A percentile compares a stretch with the other conserved stretches of the same genome.
These are phyloP conservation scores for Botrylloides violaceus DNA, from an alignment of 23 tunicate genomes.

Conservation along the genomic window DNA sequence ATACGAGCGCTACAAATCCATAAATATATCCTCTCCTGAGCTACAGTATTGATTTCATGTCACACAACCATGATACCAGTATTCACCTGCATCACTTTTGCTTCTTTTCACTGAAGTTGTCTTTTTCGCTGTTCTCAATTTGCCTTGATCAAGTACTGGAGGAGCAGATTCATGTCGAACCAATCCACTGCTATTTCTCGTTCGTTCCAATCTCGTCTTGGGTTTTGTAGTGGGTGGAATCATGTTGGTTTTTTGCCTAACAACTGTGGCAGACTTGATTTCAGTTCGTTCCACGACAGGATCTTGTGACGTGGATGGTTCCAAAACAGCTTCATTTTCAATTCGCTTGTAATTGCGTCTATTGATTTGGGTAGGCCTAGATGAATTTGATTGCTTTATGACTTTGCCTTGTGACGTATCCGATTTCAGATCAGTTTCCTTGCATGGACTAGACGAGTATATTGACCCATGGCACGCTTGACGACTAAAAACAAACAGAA, in stretches of 20 bases:
- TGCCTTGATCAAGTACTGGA: not conserved
- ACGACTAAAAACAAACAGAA: slow-evolving; percentile 3
- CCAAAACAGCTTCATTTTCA: not conserved
- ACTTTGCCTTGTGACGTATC: not conserved
- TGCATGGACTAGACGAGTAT: slow-evolving; percentile 1
- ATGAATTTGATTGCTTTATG: no score
- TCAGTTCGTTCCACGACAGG: not conserved
- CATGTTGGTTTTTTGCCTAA: not conserved
- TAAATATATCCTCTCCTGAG: no score
- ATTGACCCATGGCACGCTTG: slow-evolving; percentile 15
- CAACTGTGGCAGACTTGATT: not conserved
- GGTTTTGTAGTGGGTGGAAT: slow-evolving; percentile 5
- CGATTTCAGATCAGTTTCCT: not conserved
- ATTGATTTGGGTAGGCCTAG: not conserved
- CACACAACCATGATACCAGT: not conserved
- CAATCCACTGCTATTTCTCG: not conserved
- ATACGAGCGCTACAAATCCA: no score
- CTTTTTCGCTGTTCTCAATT: not conserved
- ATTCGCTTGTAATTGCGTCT: not conserved
- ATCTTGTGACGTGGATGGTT: not conserved
- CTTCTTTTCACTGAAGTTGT: slow-evolving; percentile 16
- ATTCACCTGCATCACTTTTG: slow-evolving; percentile 27
- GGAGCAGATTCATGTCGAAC: slow-evolving; percentile 22
- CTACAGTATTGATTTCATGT: no score
- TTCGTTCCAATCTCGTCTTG: not conserved